Evolutionary conservation across 2,797 vertebrate species (phyloP).

Genomic region (Crotalus adamanteus): DNA sequence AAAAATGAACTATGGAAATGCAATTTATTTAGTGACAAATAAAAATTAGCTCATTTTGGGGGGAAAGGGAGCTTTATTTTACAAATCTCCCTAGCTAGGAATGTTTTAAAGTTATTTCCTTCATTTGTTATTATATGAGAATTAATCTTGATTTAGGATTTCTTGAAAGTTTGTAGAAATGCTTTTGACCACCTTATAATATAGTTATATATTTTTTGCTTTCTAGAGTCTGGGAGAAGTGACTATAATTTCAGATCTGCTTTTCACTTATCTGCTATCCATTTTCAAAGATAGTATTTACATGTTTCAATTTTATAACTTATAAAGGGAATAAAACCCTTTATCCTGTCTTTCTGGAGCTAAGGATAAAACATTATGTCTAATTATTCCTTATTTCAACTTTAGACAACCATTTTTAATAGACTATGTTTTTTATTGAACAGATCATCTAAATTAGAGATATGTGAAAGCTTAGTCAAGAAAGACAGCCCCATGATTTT

Average conservation of each 20-base stretch:
- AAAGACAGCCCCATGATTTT: not conserved
- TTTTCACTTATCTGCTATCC: not conserved
- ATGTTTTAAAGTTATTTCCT: not conserved
- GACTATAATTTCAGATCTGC: not conserved
- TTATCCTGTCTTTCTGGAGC: not conserved
- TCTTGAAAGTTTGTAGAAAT: not conserved
- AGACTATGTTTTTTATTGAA: not conserved
- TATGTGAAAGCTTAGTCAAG: not conserved
- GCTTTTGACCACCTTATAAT: not conserved
- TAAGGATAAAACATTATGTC: not conserved
- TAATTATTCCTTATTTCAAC: not conserved
- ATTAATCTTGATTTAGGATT: not conserved
- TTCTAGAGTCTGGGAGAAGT: not conserved
- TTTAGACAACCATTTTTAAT: not conserved
- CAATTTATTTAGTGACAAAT: conserved; percentile 11
- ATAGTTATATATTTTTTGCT: not conserved
- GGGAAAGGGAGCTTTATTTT: not conserved
- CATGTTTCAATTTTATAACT: not conserved
- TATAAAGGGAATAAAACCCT: not conserved
- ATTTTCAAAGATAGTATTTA: not conserved
- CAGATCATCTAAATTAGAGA: not conserved
- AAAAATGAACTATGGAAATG: conserved; percentile 32
- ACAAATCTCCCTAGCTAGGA: not conserved
- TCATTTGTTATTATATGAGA: not conserved
- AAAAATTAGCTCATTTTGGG: conserved; percentile 8